Percentiles rank a stretch among this genome's conserved stretches.
phyloP scores from a whole-genome alignment of 2,888 invertebrate genomes.

The Trypoxylon attenuatum region DNA sequence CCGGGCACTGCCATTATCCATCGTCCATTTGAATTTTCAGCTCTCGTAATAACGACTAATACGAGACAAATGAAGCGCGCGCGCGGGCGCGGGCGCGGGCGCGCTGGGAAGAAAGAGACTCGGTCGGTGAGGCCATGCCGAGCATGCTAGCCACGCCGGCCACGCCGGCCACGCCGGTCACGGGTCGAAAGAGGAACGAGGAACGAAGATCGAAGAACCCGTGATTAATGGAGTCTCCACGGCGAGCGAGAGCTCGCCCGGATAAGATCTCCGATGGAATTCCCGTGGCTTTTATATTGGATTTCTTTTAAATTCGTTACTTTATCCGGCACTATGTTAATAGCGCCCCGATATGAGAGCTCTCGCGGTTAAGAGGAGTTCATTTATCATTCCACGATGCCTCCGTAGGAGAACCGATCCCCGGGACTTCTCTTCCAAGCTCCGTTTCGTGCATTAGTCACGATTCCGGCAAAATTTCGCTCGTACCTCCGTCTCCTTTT shows the following conservation, averaged over 20 bases:
- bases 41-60: conserved; percentile 68
- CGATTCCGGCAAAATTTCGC: conserved; percentile 34
- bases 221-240: conserved; percentile 73
- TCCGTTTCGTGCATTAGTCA: conserved; percentile 36
- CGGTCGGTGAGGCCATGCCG: too few species aligned
- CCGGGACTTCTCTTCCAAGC: background rate
- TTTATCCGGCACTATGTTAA: conserved; percentile 74
- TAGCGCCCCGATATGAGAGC: conserved; percentile 71
- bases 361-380: conserved; percentile 70
- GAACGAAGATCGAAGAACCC: conserved; percentile 47
- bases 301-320: conserved; percentile 74
- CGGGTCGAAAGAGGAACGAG: conserved; percentile 31
- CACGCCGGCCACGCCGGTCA: too few species aligned
- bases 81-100: conserved; percentile 41
- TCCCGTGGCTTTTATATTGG: conserved; percentile 73
- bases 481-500: background rate
- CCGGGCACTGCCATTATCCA: conserved; percentile 58
- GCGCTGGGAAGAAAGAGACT: conserved; percentile 27
- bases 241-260: conserved; percentile 68
- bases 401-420: conserved; percentile 25
- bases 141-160: too few species aligned
- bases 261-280: conserved; percentile 75
- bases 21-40: conserved; percentile 62
- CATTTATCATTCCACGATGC: conserved; percentile 70
- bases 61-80: conserved; percentile 69